These are phyloP conservation scores for Platycheirus rosarum DNA, from an alignment of 2,888 invertebrate genomes.

Conservation along the genomic window DNA sequence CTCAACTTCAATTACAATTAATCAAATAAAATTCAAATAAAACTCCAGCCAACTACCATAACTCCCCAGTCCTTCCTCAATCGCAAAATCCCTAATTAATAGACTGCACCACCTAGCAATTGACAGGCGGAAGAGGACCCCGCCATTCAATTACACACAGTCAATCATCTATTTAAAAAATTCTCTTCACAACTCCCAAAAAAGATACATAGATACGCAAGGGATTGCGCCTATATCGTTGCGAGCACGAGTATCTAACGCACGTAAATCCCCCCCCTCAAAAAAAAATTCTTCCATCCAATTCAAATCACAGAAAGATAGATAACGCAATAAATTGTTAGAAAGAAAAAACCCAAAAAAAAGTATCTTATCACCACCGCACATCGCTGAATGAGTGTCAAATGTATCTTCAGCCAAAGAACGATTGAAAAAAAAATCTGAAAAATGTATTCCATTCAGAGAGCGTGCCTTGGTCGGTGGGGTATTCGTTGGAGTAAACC, in stretches of 20 bases:
- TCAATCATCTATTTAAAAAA: slow-evolving; percentile 24
- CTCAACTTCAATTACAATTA: background rate
- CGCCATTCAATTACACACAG: slow-evolving; percentile 61
- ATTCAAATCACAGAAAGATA: slow-evolving; percentile 55
- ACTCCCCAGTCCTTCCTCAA: background rate
- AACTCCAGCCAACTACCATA: background rate
- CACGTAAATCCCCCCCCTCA: slow-evolving; percentile 2
- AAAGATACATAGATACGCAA: slow-evolving; percentile 2
- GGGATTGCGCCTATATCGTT: background rate
- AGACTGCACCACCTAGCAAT: slow-evolving; percentile 47
- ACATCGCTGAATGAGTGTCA: slow-evolving; percentile 56
- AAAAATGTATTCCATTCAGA: slow-evolving; percentile 17
- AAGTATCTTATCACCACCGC: slow-evolving; percentile 52
- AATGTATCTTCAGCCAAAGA: slow-evolving; percentile 48
- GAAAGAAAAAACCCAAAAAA: slow-evolving; percentile 23
- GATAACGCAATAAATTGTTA: slow-evolving; percentile 65
- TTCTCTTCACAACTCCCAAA: slow-evolving; percentile 37
- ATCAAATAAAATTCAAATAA: slow-evolving; percentile 17
- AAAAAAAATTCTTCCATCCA: slow-evolving; percentile 22
- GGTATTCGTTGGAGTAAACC: slow-evolving; percentile 55
- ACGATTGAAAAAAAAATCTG: slow-evolving; percentile 14
- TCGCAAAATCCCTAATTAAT: slow-evolving; percentile 37
- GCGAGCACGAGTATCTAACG: slow-evolving; percentile 48
- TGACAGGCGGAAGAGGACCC: slow-evolving; percentile 43
- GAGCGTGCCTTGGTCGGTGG: slow-evolving; percentile 15